These are phyloP conservation scores for Calliphora vicina DNA, from an alignment of 1,140 invertebrate species.

Conservation along the genomic window DNA sequence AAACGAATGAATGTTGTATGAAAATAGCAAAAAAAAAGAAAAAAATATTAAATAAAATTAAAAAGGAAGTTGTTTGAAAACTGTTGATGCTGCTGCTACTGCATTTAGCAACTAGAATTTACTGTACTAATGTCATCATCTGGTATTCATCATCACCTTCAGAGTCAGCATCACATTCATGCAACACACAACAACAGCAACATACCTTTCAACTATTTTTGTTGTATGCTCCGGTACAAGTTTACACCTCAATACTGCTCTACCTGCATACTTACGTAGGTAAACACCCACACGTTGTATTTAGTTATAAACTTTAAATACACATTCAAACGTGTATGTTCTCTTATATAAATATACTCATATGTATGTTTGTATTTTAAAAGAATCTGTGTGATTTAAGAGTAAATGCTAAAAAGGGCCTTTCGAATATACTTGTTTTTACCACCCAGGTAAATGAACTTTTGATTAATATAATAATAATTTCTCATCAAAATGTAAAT, in stretches of 20 bases:
- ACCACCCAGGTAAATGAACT: too few relatives aligned
- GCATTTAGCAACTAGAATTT: not conserved
- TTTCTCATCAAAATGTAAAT: too few relatives aligned
- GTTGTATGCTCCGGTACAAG: too few relatives aligned
- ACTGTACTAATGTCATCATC: conserved; percentile 3
- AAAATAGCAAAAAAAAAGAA: not conserved
- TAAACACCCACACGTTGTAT: not conserved
- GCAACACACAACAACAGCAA: not conserved
- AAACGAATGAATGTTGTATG: not conserved
- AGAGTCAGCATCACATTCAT: not conserved
- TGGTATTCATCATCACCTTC: not conserved
- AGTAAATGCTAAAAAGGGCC: too few relatives aligned
- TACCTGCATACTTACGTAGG: not conserved
- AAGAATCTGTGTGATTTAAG: too few relatives aligned
- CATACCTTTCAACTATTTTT: not conserved
- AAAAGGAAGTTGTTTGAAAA: not conserved
- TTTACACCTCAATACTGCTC: not conserved
- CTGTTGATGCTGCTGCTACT: not conserved
- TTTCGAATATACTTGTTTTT: too few relatives aligned
- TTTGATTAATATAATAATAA: too few relatives aligned
- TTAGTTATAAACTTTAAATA: not conserved
- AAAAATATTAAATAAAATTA: not conserved
- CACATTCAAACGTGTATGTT: not conserved
- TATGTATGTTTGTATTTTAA: not conserved
- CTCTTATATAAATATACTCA: too few relatives aligned